Base-by-base conservation (phyloP, 2,797 vertebrate species). In the Esox masquinongy region DNA sequence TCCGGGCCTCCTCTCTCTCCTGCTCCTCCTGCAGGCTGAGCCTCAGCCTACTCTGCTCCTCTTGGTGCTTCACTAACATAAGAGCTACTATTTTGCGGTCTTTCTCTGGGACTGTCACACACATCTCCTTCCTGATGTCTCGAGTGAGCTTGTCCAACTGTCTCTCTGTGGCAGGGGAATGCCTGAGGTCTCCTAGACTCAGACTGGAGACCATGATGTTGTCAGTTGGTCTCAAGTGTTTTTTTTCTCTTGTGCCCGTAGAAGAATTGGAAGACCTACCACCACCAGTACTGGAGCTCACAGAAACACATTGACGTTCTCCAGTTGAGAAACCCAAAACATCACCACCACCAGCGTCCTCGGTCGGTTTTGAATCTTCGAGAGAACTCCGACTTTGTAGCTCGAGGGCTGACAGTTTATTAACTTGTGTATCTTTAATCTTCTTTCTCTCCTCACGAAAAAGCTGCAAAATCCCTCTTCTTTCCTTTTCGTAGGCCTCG, bases 1-100 rank as follows among this genome's bases (percentile, higher is more conserved):
- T 88, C 24, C 75, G 89, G 49, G 87, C 88, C 77, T 94, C 92
- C 80, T 93, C 86, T n/a, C 94, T 88, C 83, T 89, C 85, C 17
- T 84, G 79, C 0, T 93, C 90, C 50, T 90, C 93, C 67, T 85
- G 87, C 34, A 81, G 85, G 47, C 88, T 86, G 73, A 90, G 87
- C 50, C 83, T 84, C 66, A 90, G 85, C 15, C 82, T 85, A 3
- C 67, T 78, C 83, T 92, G 87, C 78, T 95, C 91, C 78, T 94
- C 92, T 72, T 91, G 81, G 66, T 95, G 93, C 78, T 92, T 94
- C 51, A 85, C 86, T 84, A 96, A 88, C 95, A 96, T 95, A 31
- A 96, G 84, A 16, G 93, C 93, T 3, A 94, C 93, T 16, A 96
- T 95, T 87, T 96, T 96, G 64, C 91, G 88, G 82, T 96, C 95